Base-by-base conservation (phyloP, 2,888 invertebrate genomes). In the Philereme vetulata region DNA sequence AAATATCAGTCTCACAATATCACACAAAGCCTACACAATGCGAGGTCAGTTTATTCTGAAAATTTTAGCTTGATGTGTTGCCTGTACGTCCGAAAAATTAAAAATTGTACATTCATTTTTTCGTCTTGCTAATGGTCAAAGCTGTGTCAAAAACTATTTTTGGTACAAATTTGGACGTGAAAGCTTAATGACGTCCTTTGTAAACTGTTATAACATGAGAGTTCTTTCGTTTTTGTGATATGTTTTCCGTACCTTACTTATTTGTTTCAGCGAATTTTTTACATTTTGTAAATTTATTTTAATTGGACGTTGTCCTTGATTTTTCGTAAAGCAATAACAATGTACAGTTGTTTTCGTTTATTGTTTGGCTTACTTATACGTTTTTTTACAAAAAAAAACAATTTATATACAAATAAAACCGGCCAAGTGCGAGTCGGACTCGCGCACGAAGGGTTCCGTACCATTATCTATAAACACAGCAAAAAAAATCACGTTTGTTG, bases 141-240 rank as follows among this genome's bases (percentile, higher is more conserved):
- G 54, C 42, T 11, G 43, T 49, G 43, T 50, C 38, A 50, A 56
- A 50, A 4, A 38, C 56, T 56, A 50, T 50, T 45, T 56, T 50
- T 51, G 33, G 11, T 51, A 35, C 40, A 55, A 49, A 56, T 51
- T 34, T 56, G 45, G 4, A 56, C 34, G 40, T 35, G 40, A 51
- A 56, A 56, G 46, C 46, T 51, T 46, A 56, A 56, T 46, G 50
- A 40, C 50, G 50, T 51, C 40, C 51, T 56, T 56, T 51, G 51
- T 56, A 42, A 55, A 56, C 46, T 40, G 51, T 56, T 56, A 38
- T 56, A 50, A 51, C 49, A 43, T 55, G 49, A 10, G 9, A 10
- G 33, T 45, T 49, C 36, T 49, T 55, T 55, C 35, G 36, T 55
- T 49, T 48, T 44, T 49, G 36, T 32, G 35, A 42, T 49, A 44